Base-by-base conservation (phyloP, 2,113 vertebrate genomes). In the Ammodytes marinus region DNA sequence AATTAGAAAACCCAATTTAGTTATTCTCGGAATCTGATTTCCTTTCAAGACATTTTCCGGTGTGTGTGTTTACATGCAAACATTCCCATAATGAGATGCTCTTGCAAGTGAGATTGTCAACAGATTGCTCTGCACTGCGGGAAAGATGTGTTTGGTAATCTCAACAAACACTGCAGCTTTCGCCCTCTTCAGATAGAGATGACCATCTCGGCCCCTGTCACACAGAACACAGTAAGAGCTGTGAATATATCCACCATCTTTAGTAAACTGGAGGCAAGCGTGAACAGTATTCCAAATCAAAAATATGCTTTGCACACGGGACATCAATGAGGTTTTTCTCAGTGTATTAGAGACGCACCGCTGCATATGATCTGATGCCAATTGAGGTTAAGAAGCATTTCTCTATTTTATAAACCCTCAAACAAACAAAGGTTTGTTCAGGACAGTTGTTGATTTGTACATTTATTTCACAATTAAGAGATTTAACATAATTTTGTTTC, bases 121-220 rank as follows among this genome's bases (percentile, higher is more conserved):
- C 1, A 4, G 57, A 59, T 78, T 72, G 68, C 59, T 55, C 27
- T 72, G 86, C 78, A 71, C n/a, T 68, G 69, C 86, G 73, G 82
- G 61, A 49, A 59, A 79, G 19, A 79, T 71, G 53, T 61, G 57
- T 45, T 40, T 8, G 46, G 39, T 52, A 42, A 84, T 77, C 73
- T 80, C 45, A 74, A 60, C 68, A 77, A 71, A 35, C 68, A 35
- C 69, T 66, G 77, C 67, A 75, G 80, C 58, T 15, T 78, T 80
- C 74, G 27, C 49, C 35, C 57, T 27, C 55, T 10, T 40, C 52
- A 27, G 19, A 46, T 12, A 45, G 49, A 55, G 59, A 61, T 53
- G 42, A 42, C 27, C 74, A n/a, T 53, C 55, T 69, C 35, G 53
- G 60, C 74, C 27, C 27, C 74, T 60, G 50, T 80, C 74, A 65